Percentiles rank a stretch among this genome's conserved stretches.
Conservation (phyloP, 2,797 vertebrate genomes). For the Gouania willdenowi region DNA sequence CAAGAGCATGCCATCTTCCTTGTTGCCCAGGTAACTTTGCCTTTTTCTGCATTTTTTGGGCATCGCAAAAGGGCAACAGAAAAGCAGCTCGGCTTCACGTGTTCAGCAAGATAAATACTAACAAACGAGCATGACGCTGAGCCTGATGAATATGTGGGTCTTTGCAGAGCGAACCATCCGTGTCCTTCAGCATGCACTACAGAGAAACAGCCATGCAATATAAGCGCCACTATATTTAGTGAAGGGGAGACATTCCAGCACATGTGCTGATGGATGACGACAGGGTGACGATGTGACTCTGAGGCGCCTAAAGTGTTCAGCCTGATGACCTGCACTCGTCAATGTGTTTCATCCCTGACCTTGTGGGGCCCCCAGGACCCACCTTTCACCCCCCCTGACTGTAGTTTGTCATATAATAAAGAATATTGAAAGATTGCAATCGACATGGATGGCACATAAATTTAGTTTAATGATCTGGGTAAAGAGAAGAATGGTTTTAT, state of each 20-base stretch:
- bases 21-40: slow-evolving; percentile 3
- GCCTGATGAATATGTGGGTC: background rate
- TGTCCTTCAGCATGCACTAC: slow-evolving; percentile 52
- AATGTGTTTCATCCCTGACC: slow-evolving; percentile 56
- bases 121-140: slow-evolving; percentile 33
- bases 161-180: slow-evolving; percentile 30
- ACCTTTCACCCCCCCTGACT: background rate
- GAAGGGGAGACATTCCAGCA: slow-evolving; percentile 56
- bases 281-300: slow-evolving; percentile 70
- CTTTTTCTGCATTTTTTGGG: slow-evolving; percentile 26
- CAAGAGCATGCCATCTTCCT: slow-evolving; percentile 21
- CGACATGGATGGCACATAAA: too few species aligned
- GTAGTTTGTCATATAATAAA: slow-evolving; percentile 16
- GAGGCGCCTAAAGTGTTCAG: slow-evolving; percentile 66
- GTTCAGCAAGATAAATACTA: slow-evolving; percentile 18
- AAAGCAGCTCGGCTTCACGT: slow-evolving; percentile 9
- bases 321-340: slow-evolving; percentile 47
- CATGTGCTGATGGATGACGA: slow-evolving; percentile 71
- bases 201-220: slow-evolving; percentile 49
- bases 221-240: slow-evolving; percentile 70
- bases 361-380: slow-evolving; percentile 21
- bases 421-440: slow-evolving; percentile 7
- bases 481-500: background rate
- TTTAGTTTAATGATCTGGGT: slow-evolving; percentile 34
- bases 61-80: slow-evolving; percentile 2